These are phyloP conservation scores for Centrocercus urophasianus DNA, from an alignment of 2,113 vertebrate genomes.

Conservation along the genomic window DNA sequence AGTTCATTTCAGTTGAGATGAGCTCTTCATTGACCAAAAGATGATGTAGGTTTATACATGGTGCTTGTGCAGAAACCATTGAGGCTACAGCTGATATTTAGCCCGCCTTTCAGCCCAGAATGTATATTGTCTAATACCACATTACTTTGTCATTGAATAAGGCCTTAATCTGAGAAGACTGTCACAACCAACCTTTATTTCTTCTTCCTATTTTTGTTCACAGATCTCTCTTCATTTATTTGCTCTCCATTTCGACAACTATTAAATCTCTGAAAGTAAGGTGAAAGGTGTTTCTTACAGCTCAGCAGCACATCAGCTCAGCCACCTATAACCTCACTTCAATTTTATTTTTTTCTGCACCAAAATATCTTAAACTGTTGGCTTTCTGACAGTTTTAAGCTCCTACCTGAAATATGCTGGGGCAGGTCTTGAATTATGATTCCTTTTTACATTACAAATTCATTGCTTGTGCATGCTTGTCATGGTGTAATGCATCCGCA, in stretches of 20 bases:
- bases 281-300: conserved; percentile 1
- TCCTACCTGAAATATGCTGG: background rate
- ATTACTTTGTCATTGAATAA: background rate
- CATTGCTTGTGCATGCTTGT: conserved; percentile 32
- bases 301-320: background rate
- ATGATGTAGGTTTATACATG: background rate
- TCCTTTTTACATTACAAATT: conserved; percentile 45
- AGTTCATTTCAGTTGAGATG: background rate
- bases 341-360: background rate
- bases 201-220: background rate
- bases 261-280: background rate
- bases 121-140: background rate
- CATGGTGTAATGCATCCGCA: background rate
- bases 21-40: background rate
- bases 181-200: background rate
- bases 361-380: conserved; percentile 2
- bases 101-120: background rate
- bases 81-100: background rate
- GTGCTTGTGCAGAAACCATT: background rate
- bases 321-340: background rate
- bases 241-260: background rate
- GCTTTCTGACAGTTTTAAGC: conserved; percentile 15
- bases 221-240: background rate
- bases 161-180: background rate
- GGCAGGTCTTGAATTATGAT: conserved; percentile 19